Base-by-base conservation (phyloP, 2,113 vertebrate genomes). In the Scomber scombrus region DNA sequence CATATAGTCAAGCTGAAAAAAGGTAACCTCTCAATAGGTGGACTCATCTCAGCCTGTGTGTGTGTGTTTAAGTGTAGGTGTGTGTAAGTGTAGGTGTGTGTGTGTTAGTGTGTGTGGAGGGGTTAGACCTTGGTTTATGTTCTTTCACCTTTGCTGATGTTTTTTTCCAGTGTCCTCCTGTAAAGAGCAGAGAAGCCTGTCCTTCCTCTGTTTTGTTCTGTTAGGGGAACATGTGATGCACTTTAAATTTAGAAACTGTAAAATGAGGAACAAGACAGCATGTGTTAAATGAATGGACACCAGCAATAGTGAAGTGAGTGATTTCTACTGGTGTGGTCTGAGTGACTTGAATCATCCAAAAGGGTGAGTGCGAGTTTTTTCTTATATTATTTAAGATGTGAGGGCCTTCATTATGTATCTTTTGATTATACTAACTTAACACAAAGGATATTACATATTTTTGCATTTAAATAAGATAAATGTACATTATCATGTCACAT, bases 181-280 rank as follows among this genome's bases (percentile, higher is more conserved):
- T 9, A 7, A 13, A 40, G 52, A 61, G 49, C 54, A 65, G 14
- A 61, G 46, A 26, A 40, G 18, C 61, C 34, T 47, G 21, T 58
- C n/a, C 47, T 61, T 84, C 54, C 63, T 58, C 31, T 45, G 60
- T 31, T 55, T 46, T 40, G 34, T 12, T 2, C 3, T 60, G 34
- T 34, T 9, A 46, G 43, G 3, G 45, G 9, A 56, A 71, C 40
- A 58, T 64, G 50, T 68, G 62, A 67, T 47, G 16, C 31, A 21
- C 34, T 54, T 58, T 47, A 61, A 43, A 43, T 64, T 77, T 82
- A 47, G 45, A 76, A 50, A 7, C 67, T n/a, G 14, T 43, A 1
- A 31, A 79, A 75, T 57, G 71, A 81, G 72, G 69, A 85, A 81
- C 19, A 50, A 29, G 57, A 73, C 46, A 65, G 12, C 54, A 21